A percentile compares a stretch with the other conserved stretches of the same genome.
Conservation (phyloP, 53 echinoderm and acorn worm species). For the Mesocentrotus franciscanus region DNA sequence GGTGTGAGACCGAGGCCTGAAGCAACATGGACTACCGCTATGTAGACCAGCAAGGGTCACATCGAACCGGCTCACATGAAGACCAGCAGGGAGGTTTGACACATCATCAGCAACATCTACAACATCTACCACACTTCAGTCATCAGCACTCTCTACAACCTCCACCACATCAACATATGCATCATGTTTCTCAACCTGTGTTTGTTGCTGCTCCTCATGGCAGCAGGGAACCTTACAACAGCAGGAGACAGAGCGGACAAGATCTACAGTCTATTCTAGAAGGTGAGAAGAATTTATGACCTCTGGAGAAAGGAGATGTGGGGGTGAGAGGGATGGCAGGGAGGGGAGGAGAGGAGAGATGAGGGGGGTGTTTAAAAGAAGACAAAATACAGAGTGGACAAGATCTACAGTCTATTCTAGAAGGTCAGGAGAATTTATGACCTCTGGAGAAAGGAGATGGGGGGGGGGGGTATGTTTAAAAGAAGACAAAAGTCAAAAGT, state of each 20-base stretch:
- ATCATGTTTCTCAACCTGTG: slow-evolving; percentile 22
- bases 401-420: slow-evolving; percentile 52
- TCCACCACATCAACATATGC: slow-evolving; percentile 54
- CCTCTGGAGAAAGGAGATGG: too few species aligned
- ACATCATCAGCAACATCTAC: slow-evolving; percentile 55
- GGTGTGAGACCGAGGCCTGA: neutral
- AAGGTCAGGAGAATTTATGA: neutral
- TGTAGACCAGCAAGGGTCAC: slow-evolving; percentile 46
- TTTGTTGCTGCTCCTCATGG: slow-evolving; percentile 34
- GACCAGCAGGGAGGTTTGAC: slow-evolving; percentile 4
- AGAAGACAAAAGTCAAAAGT: too few species aligned
- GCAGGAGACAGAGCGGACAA: slow-evolving; percentile 46
- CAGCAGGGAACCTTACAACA: slow-evolving; percentile 11
- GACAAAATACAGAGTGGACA: slow-evolving; percentile 45
- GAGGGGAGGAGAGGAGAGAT: too few species aligned
- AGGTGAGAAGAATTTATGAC: neutral
- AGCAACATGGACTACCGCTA: slow-evolving; percentile 59
- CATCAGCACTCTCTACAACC: slow-evolving; percentile 39
- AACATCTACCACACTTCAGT: slow-evolving; percentile 33
- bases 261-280: slow-evolving; percentile 54
- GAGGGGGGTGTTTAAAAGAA: too few species aligned
- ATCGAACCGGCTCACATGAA: neutral
- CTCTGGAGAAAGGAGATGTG: too few species aligned
- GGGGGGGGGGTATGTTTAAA: too few species aligned
- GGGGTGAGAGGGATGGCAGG: too few species aligned